A percentile compares a stretch with the other conserved stretches of the same genome.
These are phyloP conservation scores for Alces alces DNA, from an alignment of 2,113 vertebrate species.

Conservation along the genomic window DNA sequence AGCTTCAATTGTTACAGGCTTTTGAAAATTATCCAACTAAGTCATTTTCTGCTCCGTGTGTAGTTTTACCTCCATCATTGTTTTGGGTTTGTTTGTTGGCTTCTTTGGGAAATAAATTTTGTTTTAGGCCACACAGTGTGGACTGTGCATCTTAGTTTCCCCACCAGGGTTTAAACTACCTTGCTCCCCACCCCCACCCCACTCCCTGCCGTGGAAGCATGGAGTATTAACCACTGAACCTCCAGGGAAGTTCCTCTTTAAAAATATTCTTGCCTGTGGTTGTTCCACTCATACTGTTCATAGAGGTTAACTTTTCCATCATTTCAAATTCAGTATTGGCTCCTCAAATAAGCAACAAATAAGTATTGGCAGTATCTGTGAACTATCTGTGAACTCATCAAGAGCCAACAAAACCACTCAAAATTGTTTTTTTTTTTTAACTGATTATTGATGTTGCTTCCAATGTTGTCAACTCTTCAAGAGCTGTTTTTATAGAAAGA, in stretches of 20 bases:
- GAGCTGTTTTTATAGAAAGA: background rate
- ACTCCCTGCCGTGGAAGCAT: background rate
- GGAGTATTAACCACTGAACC: background rate
- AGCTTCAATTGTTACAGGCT: background rate
- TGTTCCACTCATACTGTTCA: background rate
- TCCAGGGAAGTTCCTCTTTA: background rate
- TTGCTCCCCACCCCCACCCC: background rate
- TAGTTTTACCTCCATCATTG: background rate
- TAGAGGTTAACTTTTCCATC: background rate
- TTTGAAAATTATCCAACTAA: background rate
- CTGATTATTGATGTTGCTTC: background rate
- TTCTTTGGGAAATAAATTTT: background rate
- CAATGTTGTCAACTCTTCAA: background rate
- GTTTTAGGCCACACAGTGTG: background rate
- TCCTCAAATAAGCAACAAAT: background rate
- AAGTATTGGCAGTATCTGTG: background rate
- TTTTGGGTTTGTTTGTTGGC: background rate
- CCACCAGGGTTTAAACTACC: background rate
- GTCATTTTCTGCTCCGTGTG: background rate
- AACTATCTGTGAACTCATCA: background rate
- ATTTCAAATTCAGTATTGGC: background rate
- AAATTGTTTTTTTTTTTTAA: background rate
- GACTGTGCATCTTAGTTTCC: background rate
- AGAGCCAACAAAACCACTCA: background rate
- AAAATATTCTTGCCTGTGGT: background rate